Evolutionary conservation across 2,888 invertebrate genomes (phyloP).

Genomic region (Parnassius smintheus): DNA sequence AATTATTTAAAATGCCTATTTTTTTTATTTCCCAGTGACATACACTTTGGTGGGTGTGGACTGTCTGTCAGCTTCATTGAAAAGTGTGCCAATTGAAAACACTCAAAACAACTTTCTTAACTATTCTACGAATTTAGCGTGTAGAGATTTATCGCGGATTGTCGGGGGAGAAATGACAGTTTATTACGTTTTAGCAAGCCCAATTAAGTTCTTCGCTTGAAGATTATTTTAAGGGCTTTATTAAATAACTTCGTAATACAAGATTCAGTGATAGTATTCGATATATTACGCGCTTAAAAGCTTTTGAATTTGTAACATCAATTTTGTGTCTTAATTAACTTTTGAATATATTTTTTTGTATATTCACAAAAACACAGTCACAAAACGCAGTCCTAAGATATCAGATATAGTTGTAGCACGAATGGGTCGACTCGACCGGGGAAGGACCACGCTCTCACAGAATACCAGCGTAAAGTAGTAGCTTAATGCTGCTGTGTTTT

Average conservation of each 20-base stretch:
- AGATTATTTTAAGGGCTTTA: not conserved
- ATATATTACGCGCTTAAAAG: too few species aligned
- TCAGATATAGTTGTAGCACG: too few species aligned
- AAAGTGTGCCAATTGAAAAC: constrained; percentile 15
- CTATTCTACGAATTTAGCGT: constrained; percentile 9
- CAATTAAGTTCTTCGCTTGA: not conserved
- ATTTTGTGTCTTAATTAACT: too few species aligned
- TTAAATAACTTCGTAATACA: not conserved
- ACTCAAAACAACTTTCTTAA: constrained; percentile 13
- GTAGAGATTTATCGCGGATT: constrained; percentile 3
- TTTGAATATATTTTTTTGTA: too few species aligned
- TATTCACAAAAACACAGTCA: too few species aligned
- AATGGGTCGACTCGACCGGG: too few species aligned
- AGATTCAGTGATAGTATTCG: too few species aligned
- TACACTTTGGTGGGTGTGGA: not conserved
- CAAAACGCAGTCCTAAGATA: too few species aligned
- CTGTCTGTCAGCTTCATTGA: constrained; percentile 5
- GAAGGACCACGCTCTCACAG: too few species aligned
- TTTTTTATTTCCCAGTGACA: not conserved
- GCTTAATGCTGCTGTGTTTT: too few species aligned
- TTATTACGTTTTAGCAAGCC: constrained; percentile 3
- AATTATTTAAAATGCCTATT: not conserved
- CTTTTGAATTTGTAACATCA: too few species aligned
- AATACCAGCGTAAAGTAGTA: too few species aligned
- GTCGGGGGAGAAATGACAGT: constrained; percentile 5